These are phyloP conservation scores for Pachypeltis micranthus DNA, from an alignment of 1,140 invertebrate genomes.

Conservation along the genomic window DNA sequence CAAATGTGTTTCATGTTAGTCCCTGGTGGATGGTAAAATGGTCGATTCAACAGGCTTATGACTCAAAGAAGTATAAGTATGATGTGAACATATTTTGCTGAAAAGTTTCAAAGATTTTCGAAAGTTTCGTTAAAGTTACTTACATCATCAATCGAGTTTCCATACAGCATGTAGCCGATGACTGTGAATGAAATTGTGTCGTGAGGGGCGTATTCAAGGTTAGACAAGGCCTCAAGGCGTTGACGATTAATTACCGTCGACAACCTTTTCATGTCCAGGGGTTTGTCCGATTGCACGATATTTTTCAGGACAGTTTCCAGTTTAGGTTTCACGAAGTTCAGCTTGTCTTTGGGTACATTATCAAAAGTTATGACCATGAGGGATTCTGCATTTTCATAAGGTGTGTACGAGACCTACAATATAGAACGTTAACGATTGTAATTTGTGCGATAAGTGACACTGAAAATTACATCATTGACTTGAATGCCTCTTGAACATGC, in stretches of 20 bases:
- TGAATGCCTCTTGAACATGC: too few species aligned
- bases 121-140: conserved; percentile 31
- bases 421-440: too few species aligned
- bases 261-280: conserved; percentile 65
- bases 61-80: too few species aligned
- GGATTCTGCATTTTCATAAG: conserved; percentile 59
- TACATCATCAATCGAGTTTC: conserved; percentile 59
- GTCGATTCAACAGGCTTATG: too few species aligned
- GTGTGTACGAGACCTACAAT: conserved; percentile 49
- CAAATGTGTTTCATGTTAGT: too few species aligned
- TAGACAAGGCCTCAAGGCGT: conserved; percentile 55
- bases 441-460: too few species aligned
- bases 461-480: too few species aligned
- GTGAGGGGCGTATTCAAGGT: conserved; percentile 64
- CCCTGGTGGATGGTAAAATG: background rate
- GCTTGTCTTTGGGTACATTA: conserved; percentile 60
- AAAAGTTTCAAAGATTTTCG: too few species aligned
- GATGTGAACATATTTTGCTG: too few species aligned
- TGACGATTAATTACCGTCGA: conserved; percentile 55
- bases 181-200: conserved; percentile 58
- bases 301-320: conserved; percentile 44
- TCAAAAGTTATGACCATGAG: conserved; percentile 58
- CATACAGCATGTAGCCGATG: conserved; percentile 73
- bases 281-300: conserved; percentile 37
- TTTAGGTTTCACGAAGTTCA: conserved; percentile 48